Conservation (phyloP, 2,113 vertebrate genomes). For the Parotia lawesii region DNA sequence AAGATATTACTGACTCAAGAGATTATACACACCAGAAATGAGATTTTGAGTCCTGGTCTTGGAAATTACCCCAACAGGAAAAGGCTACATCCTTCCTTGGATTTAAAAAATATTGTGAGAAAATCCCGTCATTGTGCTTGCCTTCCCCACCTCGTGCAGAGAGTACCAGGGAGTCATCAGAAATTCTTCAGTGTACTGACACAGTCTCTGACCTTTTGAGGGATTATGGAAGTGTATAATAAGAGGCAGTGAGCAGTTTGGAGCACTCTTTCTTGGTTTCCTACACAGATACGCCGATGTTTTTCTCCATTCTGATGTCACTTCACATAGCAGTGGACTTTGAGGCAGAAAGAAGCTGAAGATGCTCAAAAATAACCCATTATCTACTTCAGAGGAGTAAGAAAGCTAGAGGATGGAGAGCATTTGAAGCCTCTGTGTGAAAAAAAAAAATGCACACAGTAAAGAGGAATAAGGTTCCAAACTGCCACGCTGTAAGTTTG, state of each 20-base stretch:
- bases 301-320: neutral
- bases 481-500: fast-evolving
- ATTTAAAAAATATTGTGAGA: slow-evolving; percentile 30
- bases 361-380: neutral
- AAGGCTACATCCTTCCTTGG: slow-evolving; percentile 43
- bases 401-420: neutral
- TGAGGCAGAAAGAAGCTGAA: neutral
- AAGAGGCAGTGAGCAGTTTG: neutral
- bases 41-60: neutral
- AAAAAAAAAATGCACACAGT: neutral
- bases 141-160: neutral
- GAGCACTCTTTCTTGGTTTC: neutral
- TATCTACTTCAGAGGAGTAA: neutral
- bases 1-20: neutral
- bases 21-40: neutral
- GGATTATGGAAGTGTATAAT: neutral
- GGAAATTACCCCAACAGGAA: slow-evolving; percentile 21
- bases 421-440: neutral
- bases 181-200: neutral
- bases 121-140: neutral
- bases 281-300: neutral
- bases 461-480: neutral
- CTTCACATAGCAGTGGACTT: neutral
- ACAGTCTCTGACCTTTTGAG: neutral
- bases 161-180: neutral